Percentiles rank a stretch among this genome's conserved stretches.
phyloP scores from a whole-genome alignment of 2,113 vertebrate species.

The Myotis brandtii region DNA sequence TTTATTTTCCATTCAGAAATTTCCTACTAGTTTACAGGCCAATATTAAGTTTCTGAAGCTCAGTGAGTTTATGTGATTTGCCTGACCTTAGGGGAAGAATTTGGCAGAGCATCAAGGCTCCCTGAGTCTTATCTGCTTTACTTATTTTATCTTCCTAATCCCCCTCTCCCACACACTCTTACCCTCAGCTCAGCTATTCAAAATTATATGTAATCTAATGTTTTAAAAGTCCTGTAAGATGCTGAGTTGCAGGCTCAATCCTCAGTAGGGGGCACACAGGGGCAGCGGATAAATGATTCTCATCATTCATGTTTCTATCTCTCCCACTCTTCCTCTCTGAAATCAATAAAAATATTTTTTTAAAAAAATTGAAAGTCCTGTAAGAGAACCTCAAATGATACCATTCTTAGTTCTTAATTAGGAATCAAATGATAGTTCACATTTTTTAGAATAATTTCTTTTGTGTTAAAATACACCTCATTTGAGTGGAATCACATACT shows the following conservation, averaged over 20 bases:
- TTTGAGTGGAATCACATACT: background rate
- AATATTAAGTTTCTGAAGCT: constrained; percentile 64
- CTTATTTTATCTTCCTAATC: constrained; percentile 37
- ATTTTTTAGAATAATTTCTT: constrained; percentile 22
- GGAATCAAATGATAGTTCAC: constrained; percentile 28
- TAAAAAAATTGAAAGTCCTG: background rate
- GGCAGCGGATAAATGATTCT: no score
- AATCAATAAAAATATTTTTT: no score
- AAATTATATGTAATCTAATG: constrained; percentile 30
- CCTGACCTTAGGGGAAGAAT: constrained; percentile 57
- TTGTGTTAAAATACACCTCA: background rate
- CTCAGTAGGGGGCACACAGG: no score
- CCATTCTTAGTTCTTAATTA: constrained; percentile 8
- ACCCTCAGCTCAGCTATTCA: constrained; percentile 1
- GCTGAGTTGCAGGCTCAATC: background rate
- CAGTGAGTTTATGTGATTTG: constrained; percentile 68
- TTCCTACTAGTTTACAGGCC: constrained; percentile 56
- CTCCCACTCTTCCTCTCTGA: no score
- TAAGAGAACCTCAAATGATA: background rate
- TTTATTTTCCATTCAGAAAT: constrained; percentile 67
- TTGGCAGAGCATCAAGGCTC: constrained; percentile 59
- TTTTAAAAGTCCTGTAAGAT: constrained; percentile 46
- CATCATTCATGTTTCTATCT: no score
- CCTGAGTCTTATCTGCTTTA: constrained; percentile 34
- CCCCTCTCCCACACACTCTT: background rate